Evolutionary conservation across 2,888 invertebrate species (phyloP).

Genomic region (Drosophila leonis): DNA sequence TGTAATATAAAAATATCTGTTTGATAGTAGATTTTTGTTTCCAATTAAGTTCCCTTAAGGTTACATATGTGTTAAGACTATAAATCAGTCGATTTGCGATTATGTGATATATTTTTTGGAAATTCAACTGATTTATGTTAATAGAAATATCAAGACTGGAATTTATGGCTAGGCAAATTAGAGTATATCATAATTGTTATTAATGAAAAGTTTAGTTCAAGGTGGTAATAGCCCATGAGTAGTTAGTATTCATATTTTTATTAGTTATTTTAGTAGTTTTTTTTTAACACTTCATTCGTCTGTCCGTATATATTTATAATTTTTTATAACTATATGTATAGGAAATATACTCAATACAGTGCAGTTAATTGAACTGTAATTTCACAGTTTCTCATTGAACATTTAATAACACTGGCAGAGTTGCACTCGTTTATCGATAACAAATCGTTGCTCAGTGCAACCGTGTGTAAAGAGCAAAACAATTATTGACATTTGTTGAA

Average conservation of each 20-base stretch:
- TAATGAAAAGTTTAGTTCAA: not conserved
- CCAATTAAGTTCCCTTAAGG: not conserved
- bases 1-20: constrained; percentile 6
- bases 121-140: constrained; percentile 1
- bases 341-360: not conserved
- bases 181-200: not conserved
- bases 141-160: constrained; percentile 9
- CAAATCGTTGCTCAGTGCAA: not conserved
- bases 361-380: not conserved
- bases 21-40: not conserved
- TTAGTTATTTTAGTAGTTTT: too few relatives aligned
- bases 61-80: not conserved
- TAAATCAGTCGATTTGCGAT: not conserved
- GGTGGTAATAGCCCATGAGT: too few relatives aligned
- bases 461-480: not conserved
- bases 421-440: not conserved
- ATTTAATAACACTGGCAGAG: not conserved
- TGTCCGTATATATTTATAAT: not conserved
- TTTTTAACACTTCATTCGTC: too few relatives aligned
- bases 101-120: not conserved
- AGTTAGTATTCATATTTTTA: too few relatives aligned
- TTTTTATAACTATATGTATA: not conserved
- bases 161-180: constrained; percentile 4
- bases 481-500: not conserved
- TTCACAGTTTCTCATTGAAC: not conserved